These are phyloP conservation scores for Pachypsylla venusta DNA, from an alignment of 1,140 invertebrate species.

Conservation along the genomic window DNA sequence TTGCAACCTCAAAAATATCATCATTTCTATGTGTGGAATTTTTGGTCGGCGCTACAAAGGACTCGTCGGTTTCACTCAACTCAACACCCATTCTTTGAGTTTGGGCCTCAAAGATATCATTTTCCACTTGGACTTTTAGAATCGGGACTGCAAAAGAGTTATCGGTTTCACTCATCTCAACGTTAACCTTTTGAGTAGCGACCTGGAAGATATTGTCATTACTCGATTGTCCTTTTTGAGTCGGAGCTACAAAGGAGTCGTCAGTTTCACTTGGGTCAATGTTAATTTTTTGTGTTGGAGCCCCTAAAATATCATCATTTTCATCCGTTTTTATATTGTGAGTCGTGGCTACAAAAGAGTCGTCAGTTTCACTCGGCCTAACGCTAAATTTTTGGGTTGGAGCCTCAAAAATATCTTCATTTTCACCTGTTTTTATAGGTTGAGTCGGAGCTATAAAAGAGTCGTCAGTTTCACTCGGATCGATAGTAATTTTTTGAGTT, in stretches of 20 bases:
- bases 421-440: background rate
- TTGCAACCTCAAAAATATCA: constrained; percentile 1
- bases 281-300: background rate
- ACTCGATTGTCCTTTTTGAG: background rate
- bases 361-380: background rate
- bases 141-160: background rate
- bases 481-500: constrained; percentile 3
- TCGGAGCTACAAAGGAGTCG: background rate
- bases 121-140: background rate
- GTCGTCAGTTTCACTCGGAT: background rate
- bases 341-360: background rate
- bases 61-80: background rate
- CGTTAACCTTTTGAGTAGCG: background rate
- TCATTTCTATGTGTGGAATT: background rate
- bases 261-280: background rate
- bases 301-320: background rate
- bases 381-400: no score
- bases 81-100: background rate
- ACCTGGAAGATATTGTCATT: background rate
- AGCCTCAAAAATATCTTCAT: background rate
- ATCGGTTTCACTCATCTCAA: background rate
- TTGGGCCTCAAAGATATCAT: background rate
- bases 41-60: background rate
- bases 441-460: background rate
- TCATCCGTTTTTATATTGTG: background rate